Evolutionary conservation across 2,113 vertebrate species (phyloP).

Genomic region (Pituophis catenifer): DNA sequence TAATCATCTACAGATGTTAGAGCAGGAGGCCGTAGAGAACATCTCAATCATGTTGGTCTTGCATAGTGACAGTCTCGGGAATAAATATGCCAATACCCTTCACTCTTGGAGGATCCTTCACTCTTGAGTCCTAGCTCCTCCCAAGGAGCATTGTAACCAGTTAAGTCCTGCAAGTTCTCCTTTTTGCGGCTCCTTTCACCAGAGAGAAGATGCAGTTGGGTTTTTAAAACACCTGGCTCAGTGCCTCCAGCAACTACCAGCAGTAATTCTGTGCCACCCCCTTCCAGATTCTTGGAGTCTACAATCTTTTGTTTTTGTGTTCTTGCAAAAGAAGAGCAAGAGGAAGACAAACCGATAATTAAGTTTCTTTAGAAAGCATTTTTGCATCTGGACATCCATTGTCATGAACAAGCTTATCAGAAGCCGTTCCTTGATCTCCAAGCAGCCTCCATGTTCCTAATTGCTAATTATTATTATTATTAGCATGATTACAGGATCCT

Average conservation of each 20-base stretch:
- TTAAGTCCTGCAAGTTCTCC: background rate
- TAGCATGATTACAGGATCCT: background rate
- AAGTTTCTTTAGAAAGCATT: background rate
- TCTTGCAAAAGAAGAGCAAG: background rate
- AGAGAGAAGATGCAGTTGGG: background rate
- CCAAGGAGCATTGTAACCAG: background rate
- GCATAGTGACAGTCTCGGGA: background rate
- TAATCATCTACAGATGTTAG: background rate
- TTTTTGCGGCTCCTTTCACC: background rate
- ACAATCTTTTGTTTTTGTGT: background rate
- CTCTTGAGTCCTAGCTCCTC: background rate
- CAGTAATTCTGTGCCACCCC: no score
- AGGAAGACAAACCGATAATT: background rate
- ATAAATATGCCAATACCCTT: background rate
- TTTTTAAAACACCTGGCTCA: background rate
- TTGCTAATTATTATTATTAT: background rate
- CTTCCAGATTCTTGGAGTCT: background rate
- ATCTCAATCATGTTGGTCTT: background rate
- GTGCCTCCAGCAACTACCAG: background rate
- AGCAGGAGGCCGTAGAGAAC: background rate
- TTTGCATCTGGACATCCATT: background rate
- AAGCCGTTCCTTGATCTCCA: background rate
- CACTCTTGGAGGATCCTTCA: no score
- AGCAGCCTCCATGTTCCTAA: background rate
- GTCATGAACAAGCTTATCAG: background rate